Base-by-base conservation (phyloP, 2,113 vertebrate species). In the Coturnix japonica region DNA sequence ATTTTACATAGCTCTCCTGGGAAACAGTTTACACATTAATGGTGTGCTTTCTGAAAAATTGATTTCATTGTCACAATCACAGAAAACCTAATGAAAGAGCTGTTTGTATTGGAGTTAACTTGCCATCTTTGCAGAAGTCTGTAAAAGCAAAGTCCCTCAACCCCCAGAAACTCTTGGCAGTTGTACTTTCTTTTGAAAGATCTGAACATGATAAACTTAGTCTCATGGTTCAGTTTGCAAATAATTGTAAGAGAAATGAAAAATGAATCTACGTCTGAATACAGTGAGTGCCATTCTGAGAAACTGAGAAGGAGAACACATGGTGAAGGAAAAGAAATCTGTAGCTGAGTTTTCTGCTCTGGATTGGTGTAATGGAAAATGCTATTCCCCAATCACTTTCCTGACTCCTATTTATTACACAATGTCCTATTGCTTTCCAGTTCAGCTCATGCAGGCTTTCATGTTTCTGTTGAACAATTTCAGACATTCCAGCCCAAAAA, bases 391-490 rank as follows among this genome's bases (percentile, higher is more conserved):
- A 54, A 59, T 65, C 70, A 90, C 70, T 49, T 88, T 81, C 66
- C 85, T 5, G 4, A 85, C 74, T 95, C 67, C 17, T 90, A 57
- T 65, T 87, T 76, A 89, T 94, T 94, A 85, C 83, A 91, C 90
- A 95, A 90, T 57, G 71, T 88, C 78, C 80, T 90, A 60, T 74
- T 85, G 81, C 91, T 93, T 96, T 93, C 84, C 92, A 92, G 66
- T 87, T 92, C 89, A 87, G 63, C 35, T 94, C 67, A 92, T 61
- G 54, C 53, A 89, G 54, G 28, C 86, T 95, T 95, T 96, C 57
- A 90, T 76, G 77, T 73, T 89, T 87, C 71, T 85, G 47, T 11
- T 66, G 63, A 90, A 91, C 61, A 73, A 77, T 81, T 94, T 81
- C 64, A 59, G 77, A 84, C 56, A 94, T 7, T 0, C 0, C 88